phyloP scores from a whole-genome alignment of 2,888 invertebrate genomes.

The Himalopsyche tibetana region DNA sequence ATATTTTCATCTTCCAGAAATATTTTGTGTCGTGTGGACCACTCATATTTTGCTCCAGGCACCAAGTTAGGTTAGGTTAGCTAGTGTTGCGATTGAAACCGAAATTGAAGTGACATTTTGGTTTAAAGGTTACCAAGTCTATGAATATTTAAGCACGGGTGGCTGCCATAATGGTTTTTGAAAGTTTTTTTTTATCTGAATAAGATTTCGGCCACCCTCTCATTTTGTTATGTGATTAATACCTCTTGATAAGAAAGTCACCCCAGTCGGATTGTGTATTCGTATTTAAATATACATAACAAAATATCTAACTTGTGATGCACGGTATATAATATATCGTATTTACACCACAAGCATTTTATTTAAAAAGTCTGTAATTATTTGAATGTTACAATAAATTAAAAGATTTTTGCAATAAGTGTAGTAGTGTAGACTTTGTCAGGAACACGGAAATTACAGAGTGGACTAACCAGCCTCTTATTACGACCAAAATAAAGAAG shows the following conservation, averaged over 20 bases:
- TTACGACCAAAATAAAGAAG: no score
- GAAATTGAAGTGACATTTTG: slow-evolving; percentile 22
- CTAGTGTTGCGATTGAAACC: not conserved
- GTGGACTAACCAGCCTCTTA: no score
- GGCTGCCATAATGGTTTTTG: not conserved
- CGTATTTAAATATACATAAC: not conserved
- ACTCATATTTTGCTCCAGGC: not conserved
- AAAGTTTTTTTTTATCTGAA: not conserved
- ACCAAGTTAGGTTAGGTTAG: not conserved
- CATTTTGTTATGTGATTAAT: not conserved
- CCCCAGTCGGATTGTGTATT: not conserved
- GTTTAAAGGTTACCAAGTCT: slow-evolving; percentile 17
- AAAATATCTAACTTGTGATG: not conserved
- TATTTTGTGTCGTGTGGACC: not conserved
- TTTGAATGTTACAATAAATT: no score
- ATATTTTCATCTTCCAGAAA: not conserved
- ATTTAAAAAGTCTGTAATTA: no score
- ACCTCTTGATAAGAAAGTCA: not conserved
- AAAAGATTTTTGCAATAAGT: no score
- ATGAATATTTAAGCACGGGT: not conserved
- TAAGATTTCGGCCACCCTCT: not conserved
- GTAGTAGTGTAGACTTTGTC: no score
- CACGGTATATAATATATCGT: no score
- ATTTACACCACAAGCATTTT: no score
- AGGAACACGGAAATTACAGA: no score